A percentile compares a stretch with the other conserved stretches of the same genome.
Evolutionary conservation across 2,113 vertebrate genomes (phyloP).

Genomic region (Alexandromys fortis): DNA sequence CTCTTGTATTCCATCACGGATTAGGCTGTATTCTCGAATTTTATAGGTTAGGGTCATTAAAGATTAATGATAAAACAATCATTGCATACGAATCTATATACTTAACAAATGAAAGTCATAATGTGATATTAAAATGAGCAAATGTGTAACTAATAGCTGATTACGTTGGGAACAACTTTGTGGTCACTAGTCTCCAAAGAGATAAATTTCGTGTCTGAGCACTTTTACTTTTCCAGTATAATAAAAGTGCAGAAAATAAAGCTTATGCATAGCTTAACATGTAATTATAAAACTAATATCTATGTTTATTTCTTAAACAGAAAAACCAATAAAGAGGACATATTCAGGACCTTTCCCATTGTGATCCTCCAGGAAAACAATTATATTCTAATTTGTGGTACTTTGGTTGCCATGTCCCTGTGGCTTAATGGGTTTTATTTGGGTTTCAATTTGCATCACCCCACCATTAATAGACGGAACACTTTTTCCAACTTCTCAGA

Average conservation of each 20-base stretch:
- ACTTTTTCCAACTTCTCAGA: background rate
- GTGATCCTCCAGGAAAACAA: background rate
- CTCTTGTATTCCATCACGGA: background rate
- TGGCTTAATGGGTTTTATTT: background rate
- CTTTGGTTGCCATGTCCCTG: background rate
- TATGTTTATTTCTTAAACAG: constrained; percentile 23
- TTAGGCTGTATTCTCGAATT: background rate
- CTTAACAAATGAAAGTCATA: background rate
- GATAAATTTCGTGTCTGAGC: background rate
- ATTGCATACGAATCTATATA: background rate
- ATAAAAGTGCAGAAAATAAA: background rate
- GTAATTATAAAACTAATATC: constrained; percentile 10
- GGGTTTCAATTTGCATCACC: background rate
- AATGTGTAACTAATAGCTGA: background rate
- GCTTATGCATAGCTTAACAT: background rate
- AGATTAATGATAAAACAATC: constrained; percentile 24
- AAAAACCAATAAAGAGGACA: background rate
- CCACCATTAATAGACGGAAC: background rate
- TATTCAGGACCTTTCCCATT: background rate
- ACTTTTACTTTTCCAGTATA: constrained; percentile 13
- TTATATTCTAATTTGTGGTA: background rate
- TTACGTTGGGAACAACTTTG: background rate
- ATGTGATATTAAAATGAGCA: background rate
- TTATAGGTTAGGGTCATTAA: background rate
- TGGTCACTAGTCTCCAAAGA: background rate